Evolutionary conservation across 1,140 invertebrate species (phyloP).

Genomic region (Caenorhabditis latens): DNA sequence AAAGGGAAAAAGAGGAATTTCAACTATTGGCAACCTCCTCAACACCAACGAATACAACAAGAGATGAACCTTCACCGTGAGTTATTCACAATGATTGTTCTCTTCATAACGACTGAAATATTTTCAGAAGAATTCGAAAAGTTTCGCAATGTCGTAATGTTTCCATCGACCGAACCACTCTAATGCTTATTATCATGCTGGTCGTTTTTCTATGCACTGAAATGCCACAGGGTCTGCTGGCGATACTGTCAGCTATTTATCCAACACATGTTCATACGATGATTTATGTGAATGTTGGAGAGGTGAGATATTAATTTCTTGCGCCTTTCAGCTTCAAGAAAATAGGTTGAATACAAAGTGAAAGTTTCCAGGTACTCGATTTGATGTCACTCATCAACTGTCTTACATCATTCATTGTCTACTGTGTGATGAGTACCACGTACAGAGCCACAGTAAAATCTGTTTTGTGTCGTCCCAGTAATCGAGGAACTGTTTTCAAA

Average conservation of each 20-base stretch:
- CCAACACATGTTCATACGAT: slow-evolving; percentile 63
- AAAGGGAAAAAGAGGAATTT: slow-evolving; percentile 47
- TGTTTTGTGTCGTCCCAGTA: neutral
- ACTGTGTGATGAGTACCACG: slow-evolving; percentile 62
- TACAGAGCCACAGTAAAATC: slow-evolving; percentile 57
- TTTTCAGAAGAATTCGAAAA: slow-evolving; percentile 44
- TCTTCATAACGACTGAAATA: neutral
- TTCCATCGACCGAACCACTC: slow-evolving; percentile 64
- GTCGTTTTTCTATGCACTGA: slow-evolving; percentile 67
- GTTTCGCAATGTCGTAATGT: slow-evolving; percentile 53
- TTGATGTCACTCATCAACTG: slow-evolving; percentile 67
- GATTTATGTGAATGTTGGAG: slow-evolving; percentile 65
- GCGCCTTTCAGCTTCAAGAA: neutral
- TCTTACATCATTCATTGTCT: slow-evolving; percentile 64
- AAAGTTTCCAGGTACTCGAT: slow-evolving; percentile 56
- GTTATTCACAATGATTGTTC: neutral
- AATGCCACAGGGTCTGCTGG: slow-evolving; percentile 66
- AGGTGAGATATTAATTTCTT: slow-evolving; percentile 20
- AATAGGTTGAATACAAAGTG: too few relatives aligned
- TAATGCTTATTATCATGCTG: slow-evolving; percentile 68
- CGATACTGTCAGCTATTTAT: slow-evolving; percentile 65
- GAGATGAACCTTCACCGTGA: slow-evolving; percentile 30
- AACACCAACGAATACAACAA: slow-evolving; percentile 12
- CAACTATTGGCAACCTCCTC: slow-evolving; percentile 23
- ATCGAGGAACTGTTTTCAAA: slow-evolving; percentile 25